phyloP scores from a whole-genome alignment of 2,113 vertebrate genomes.

The Pleuronectes platessa region DNA sequence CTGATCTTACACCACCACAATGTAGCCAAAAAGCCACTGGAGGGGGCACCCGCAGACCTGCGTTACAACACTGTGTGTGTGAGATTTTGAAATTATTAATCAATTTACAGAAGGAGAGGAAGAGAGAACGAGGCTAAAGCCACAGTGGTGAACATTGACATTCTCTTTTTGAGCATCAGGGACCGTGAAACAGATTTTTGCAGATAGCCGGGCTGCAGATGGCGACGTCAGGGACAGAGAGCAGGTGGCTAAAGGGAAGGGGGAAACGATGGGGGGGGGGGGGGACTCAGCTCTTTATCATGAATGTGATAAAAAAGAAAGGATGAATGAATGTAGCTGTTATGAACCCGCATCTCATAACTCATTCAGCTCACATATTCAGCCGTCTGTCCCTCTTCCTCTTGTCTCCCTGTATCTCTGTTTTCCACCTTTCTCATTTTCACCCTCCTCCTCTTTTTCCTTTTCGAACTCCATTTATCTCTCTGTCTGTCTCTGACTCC shows the following conservation, averaged over 20 bases:
- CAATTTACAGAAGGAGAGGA: background rate
- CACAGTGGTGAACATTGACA: constrained; percentile 17
- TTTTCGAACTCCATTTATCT: constrained; percentile 35
- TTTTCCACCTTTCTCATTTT: constrained; percentile 43
- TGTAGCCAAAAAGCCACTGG: background rate
- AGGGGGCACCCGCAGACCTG: too few species aligned
- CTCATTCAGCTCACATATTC: constrained; percentile 66
- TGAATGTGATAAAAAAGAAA: constrained; percentile 55
- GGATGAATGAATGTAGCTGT: constrained; percentile 63
- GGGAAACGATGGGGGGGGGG: constrained; percentile 28
- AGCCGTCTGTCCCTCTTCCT: constrained; percentile 48
- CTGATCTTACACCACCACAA: constrained; percentile 15
- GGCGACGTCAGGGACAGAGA: constrained; percentile 39
- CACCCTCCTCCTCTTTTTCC: constrained; percentile 18
- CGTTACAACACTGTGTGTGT: too few species aligned
- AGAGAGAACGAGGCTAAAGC: constrained; percentile 7
- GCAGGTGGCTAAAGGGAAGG: constrained; percentile 55
- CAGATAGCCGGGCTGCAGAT: constrained; percentile 46
- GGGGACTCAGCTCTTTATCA: constrained; percentile 57
- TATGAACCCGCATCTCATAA: constrained; percentile 66
- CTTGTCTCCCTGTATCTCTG: constrained; percentile 37
- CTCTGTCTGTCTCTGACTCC: constrained; percentile 2
- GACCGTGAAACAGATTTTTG: constrained; percentile 38
- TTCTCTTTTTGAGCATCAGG: constrained; percentile 33
- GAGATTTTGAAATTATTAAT: background rate